A percentile compares a stretch with the other conserved stretches of the same genome.
Conservation (phyloP, 1,140 invertebrate genomes). For the Aphelinus atriplicis region DNA sequence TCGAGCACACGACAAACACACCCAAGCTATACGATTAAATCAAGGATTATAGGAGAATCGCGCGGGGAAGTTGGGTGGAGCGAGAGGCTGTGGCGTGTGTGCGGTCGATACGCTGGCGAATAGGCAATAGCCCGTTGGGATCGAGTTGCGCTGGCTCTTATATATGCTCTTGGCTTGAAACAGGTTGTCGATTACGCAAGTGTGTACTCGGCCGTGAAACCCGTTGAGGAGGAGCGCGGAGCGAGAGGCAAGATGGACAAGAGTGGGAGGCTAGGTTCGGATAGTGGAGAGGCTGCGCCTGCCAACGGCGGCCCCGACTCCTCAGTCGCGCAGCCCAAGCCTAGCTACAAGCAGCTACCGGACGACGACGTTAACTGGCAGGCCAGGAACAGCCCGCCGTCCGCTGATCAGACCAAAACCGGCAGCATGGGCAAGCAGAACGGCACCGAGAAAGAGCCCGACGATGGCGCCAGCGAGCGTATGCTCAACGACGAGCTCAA, state of each 20-base stretch:
- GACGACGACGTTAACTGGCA: conserved; percentile 64
- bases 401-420: not conserved
- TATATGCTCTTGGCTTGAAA: conserved; percentile 4
- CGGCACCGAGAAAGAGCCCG: conserved; percentile 53
- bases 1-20: too few relatives aligned
- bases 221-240: not conserved
- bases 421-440: conserved; percentile 60
- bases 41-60: not conserved
- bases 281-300: conserved; percentile 44
- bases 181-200: conserved; percentile 34
- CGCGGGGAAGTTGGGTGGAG: not conserved
- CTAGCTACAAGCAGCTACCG: conserved; percentile 70
- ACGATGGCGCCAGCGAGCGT: conserved; percentile 74
- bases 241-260: conserved; percentile 39
- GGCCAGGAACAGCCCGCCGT: conserved; percentile 6
- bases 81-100: not conserved
- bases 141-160: not conserved
- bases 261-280: conserved; percentile 48
- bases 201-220: conserved; percentile 13
- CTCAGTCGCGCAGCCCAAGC: conserved; percentile 40
- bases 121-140: not conserved
- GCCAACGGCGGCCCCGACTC: conserved; percentile 40
- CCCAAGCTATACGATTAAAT: too few relatives aligned
- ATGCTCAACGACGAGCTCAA: conserved; percentile 74
- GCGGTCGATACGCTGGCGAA: not conserved